Evolutionary conservation across 2,113 vertebrate species (phyloP), one percentile per base, ranked within the genome.

Genomic region (Oriolus oriolus): DNA sequence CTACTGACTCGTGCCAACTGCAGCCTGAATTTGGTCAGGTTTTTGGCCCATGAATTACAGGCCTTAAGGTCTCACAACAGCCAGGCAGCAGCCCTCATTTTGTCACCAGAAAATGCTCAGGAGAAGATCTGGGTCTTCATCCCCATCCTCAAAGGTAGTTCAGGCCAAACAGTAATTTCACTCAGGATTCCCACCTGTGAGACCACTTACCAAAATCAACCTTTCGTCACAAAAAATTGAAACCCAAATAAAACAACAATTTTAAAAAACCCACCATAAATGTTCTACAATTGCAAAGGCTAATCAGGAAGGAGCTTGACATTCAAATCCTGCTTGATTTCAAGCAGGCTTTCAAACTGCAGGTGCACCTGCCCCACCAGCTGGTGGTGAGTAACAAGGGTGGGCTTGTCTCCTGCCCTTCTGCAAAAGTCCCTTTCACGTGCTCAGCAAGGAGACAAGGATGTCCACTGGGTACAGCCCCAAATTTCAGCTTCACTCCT

Each of bases 231-330:
- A 2, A 49, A 57, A 53, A 44, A n/a, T 37, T 7, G 4, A 71
- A 53, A 21, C 5, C 5, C 14, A 52, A 77, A 44, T 14, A 24
- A 37, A 45, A 49, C 20, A 37, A 15, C 17, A 5, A 5, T 23
- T 18, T 7, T 1, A 1, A 9, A 13, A 6, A 44, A 15, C 0
- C 3, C 14, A 52, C 24, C 24, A 77, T 33, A 70, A 50, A 68
- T 35, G 10, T 37, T 41, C 26, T 37, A 35, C 6, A 39, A 14
- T 31, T 53, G n/a, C 2, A 1, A 6, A 53, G 22, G 20, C 31
- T 35, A 35, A 56, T 57, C 26, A 7, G 41, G 33, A 83, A 71
- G 14, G 2, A 77, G 31, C 8, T 37, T 53, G 20, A n/a, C 5
- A 7, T 56, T 73, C 45, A 52, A 78, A 88, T 49, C 37, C 8